Evolutionary conservation across 2,113 vertebrate genomes (phyloP).

Genomic region (Osmerus eperlanus): DNA sequence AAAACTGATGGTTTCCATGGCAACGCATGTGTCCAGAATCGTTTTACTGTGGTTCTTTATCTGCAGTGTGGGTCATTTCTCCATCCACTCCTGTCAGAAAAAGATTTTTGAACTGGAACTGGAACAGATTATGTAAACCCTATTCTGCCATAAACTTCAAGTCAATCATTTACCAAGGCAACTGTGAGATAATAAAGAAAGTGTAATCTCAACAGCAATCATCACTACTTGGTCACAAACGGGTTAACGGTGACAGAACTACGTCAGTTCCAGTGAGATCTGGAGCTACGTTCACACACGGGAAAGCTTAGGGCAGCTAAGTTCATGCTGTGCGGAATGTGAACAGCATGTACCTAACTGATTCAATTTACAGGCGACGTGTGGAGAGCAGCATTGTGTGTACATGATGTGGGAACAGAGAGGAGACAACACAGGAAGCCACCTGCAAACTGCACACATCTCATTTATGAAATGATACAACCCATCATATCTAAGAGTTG

Average conservation of each 20-base stretch:
- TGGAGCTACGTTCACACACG: conserved; percentile 11
- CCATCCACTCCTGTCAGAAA: too few relatives aligned
- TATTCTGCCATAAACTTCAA: not conserved
- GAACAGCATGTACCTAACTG: conserved; percentile 28
- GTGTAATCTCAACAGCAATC: conserved; percentile 10
- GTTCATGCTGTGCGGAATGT: conserved; percentile 14
- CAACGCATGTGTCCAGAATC: conserved; percentile 28
- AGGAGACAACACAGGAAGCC: conserved; percentile 20
- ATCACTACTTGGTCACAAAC: not conserved
- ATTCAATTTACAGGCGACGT: conserved; percentile 51
- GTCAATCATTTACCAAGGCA: conserved; percentile 7
- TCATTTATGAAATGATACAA: not conserved
- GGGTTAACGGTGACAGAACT: not conserved
- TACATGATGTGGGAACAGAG: conserved; percentile 30
- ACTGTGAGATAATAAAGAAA: not conserved
- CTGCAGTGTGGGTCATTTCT: too few relatives aligned
- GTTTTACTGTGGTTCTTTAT: not conserved
- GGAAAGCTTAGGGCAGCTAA: conserved; percentile 7
- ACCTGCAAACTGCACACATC: not conserved
- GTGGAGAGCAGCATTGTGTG: conserved; percentile 28
- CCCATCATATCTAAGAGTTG: not conserved
- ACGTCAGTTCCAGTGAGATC: conserved; percentile 14
- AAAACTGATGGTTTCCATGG: conserved; percentile 42
- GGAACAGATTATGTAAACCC: not conserved
- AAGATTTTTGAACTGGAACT: not conserved